A percentile compares a stretch with the other conserved stretches of the same genome.
These are phyloP conservation scores for Silurus aristotelis DNA, from an alignment of 2,797 vertebrate species.

Conservation along the genomic window DNA sequence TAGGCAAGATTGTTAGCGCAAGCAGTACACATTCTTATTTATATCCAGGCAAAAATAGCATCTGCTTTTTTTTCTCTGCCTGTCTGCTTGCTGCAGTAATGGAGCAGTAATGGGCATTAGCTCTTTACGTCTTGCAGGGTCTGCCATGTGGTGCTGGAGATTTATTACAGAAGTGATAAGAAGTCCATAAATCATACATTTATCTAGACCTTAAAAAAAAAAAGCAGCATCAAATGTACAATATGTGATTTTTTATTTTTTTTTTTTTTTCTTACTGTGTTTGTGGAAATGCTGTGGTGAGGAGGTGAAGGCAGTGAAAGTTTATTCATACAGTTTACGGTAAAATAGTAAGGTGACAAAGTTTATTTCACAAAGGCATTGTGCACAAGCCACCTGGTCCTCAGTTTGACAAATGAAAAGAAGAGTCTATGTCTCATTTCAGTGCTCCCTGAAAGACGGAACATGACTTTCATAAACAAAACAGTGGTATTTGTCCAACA, in stretches of 20 bases:
- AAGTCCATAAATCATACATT: conserved; percentile 24
- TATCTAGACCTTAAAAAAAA: background rate
- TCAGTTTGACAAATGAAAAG: background rate
- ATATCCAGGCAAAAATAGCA: background rate
- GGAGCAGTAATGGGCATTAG: conserved; percentile 36
- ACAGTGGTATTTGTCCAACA: background rate
- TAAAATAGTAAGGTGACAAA: conserved; percentile 40
- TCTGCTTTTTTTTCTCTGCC: background rate
- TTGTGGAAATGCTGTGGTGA: conserved; percentile 14
- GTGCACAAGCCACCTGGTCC: conserved; percentile 44
- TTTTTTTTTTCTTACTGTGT: background rate
- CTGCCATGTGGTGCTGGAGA: conserved; percentile 19
- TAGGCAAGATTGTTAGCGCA: background rate
- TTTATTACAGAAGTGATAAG: conserved; percentile 14
- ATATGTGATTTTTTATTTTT: background rate
- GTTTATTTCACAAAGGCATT: conserved; percentile 41
- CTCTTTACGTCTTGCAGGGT: conserved; percentile 2
- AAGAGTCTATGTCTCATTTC: background rate
- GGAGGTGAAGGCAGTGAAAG: conserved; percentile 1
- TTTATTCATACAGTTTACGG: conserved; percentile 28
- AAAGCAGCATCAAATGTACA: background rate
- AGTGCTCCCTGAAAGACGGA: background rate
- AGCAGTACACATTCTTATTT: background rate
- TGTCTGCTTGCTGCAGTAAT: conserved; percentile 23
- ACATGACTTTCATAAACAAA: background rate